Evolutionary conservation across 2,113 vertebrate species (phyloP), one percentile per base, ranked within the genome.

Genomic region (Gobius niger): DNA sequence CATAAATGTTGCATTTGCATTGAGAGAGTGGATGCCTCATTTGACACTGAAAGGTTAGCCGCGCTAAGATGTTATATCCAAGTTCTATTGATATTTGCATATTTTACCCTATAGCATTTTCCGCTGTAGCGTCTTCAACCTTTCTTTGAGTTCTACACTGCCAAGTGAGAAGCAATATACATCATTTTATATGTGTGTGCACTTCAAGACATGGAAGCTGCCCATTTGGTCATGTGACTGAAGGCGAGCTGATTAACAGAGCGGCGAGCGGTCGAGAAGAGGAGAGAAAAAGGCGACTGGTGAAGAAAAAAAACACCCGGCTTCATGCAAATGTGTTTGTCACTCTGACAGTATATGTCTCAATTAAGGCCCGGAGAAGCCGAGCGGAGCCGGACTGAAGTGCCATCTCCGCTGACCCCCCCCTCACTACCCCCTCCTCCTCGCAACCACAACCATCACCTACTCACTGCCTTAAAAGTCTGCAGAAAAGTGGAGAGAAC

Each of bases 291-390:
- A 90, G 90, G 54, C 91, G 87, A 85, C 89, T 82, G 81, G 92
- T 93, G 93, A 94, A 94, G 95, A 95, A n/a, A 51, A 52, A 53
- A 19, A 53, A 53, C 93, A 95, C 93, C 93, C 90, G 77, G 87
- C 90, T 78, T 87, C 93, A 98, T 98, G 96, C 95, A 98, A 98
- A 99, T 97, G 93, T 95, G 93, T 95, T 95, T 97, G 95, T 97
- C 95, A 95, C 95, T 95, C 91, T 97, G 96, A 98, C 96, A 96
- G 94, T 91, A 93, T 91, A 93, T 91, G 94, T 98, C 96, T 98
- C 96, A 98, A 96, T 98, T 98, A 98, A 94, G 92, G 92, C 90
- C 88, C 75, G 83, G 51, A 92, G 72, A 89, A 87, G 73, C 73
- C 74, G 69, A 92, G 92, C 88, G 88, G 87, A 90, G 90, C 86